Percentiles rank a stretch among this genome's conserved stretches.
Conservation (phyloP, 2,888 invertebrate genomes). For the Pristionchus mayeri region DNA sequence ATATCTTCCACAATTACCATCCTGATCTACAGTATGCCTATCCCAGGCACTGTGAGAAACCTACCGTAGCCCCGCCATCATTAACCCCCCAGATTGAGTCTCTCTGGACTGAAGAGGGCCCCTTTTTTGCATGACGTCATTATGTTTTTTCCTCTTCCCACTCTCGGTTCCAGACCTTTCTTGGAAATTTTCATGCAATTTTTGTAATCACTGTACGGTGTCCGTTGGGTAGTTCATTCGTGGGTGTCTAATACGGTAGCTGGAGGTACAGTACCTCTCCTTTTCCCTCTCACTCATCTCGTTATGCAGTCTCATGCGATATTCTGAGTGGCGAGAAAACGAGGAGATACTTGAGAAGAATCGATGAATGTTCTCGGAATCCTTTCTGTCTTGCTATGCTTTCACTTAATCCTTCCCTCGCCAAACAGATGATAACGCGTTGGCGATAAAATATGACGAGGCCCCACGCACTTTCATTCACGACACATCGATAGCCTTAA, state of each 20-base stretch:
- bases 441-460: not conserved
- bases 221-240: not conserved
- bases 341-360: slow-evolving; percentile 14
- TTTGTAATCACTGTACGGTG: not conserved
- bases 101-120: not conserved
- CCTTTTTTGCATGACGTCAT: slow-evolving; percentile 28
- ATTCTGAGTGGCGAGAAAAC: not conserved
- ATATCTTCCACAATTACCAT: not conserved
- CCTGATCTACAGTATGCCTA: slow-evolving; percentile 3
- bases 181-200: not conserved
- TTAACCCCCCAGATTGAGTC: not conserved
- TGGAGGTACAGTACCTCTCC: slow-evolving; percentile 1
- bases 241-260: not conserved
- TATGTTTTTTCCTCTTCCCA: not conserved
- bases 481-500: too few species aligned
- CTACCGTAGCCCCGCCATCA: not conserved
- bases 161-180: slow-evolving; percentile 22
- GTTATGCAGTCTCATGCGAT: slow-evolving; percentile 1
- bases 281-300: not conserved
- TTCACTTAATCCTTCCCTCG: not conserved
- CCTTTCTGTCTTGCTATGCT: not conserved
- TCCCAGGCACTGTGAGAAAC: not conserved
- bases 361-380: not conserved
- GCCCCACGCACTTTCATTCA: not conserved
- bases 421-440: not conserved